These are phyloP conservation scores for Zaprionus nigranus DNA, from an alignment of 1,140 invertebrate genomes.

Conservation along the genomic window DNA sequence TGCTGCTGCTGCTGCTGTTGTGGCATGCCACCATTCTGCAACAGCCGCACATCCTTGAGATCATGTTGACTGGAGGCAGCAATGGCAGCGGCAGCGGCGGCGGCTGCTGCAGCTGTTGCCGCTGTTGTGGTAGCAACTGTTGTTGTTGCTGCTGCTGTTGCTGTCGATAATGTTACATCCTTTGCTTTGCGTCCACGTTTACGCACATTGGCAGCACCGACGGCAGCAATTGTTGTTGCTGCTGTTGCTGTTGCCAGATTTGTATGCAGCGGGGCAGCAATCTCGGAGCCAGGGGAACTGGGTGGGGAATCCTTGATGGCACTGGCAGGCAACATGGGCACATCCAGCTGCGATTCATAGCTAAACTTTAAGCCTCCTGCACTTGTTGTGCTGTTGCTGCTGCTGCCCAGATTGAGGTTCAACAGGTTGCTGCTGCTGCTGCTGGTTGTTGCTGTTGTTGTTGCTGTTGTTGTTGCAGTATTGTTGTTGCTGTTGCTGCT, in stretches of 20 bases:
- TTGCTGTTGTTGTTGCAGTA: constrained; percentile 21
- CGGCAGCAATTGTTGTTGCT: constrained; percentile 62
- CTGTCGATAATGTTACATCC: constrained; percentile 57
- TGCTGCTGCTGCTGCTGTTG: constrained; percentile 5
- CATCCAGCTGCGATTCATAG: constrained; percentile 79
- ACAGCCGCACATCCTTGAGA: constrained; percentile 79
- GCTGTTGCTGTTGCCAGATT: constrained; percentile 32
- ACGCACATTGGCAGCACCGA: constrained; percentile 85
- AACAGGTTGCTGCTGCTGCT: constrained; percentile 40
- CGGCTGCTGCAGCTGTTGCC: constrained; percentile 31
- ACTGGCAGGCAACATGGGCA: constrained; percentile 60
- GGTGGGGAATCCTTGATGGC: constrained; percentile 87
- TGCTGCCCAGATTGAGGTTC: constrained; percentile 37
- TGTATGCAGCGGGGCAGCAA: constrained; percentile 63
- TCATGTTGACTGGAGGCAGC: constrained; percentile 44
- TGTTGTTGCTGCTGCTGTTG: constrained; percentile 19
- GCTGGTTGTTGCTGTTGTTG: constrained; percentile 21
- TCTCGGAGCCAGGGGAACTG: constrained; percentile 88
- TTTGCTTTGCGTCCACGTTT: constrained; percentile 85
- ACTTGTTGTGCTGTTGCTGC: constrained; percentile 21
- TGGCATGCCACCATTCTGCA: constrained; percentile 69
- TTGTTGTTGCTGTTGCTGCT: constrained; percentile 34
- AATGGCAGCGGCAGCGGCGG: constrained; percentile 7
- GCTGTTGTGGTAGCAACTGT: constrained; percentile 31
- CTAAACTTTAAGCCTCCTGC: constrained; percentile 81